Conservation (phyloP, 2,888 invertebrate genomes). For the Rhagonycha lutea region DNA sequence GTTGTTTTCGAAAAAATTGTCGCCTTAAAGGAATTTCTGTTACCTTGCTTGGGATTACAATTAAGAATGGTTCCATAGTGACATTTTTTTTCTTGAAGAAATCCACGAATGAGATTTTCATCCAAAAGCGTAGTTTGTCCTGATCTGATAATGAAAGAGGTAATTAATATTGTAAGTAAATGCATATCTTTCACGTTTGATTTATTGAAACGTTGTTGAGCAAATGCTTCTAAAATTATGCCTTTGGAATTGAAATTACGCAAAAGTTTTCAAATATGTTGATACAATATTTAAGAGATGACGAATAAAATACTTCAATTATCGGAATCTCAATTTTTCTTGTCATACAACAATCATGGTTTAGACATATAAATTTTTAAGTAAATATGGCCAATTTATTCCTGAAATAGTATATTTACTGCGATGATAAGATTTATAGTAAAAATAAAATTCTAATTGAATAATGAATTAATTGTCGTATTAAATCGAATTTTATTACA, state of each 20-base stretch:
- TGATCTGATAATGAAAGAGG: neutral
- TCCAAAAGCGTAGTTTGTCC: neutral
- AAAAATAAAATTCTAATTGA: neutral
- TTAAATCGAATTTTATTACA: neutral
- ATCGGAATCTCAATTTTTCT: neutral
- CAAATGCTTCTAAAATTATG: too few relatives aligned
- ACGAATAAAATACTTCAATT: neutral
- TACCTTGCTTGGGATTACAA: slow-evolving; percentile 5
- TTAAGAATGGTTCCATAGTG: slow-evolving; percentile 2
- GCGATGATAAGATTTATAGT: neutral
- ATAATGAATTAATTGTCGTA: neutral
- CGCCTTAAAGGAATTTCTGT: neutral
- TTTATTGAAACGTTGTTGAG: neutral
- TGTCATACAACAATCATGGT: neutral
- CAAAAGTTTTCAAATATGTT: neutral
- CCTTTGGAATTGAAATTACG: neutral
- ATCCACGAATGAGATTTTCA: neutral
- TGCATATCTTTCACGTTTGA: neutral
- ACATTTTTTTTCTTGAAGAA: slow-evolving; percentile 5
- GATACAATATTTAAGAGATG: neutral
- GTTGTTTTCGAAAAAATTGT: neutral
- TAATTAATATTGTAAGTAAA: neutral
- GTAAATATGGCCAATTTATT: neutral
- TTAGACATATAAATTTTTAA: neutral
- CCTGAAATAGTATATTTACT: neutral